Conservation (phyloP, 2,888 invertebrate species). For the Chaetogeoica ovagalla region DNA sequence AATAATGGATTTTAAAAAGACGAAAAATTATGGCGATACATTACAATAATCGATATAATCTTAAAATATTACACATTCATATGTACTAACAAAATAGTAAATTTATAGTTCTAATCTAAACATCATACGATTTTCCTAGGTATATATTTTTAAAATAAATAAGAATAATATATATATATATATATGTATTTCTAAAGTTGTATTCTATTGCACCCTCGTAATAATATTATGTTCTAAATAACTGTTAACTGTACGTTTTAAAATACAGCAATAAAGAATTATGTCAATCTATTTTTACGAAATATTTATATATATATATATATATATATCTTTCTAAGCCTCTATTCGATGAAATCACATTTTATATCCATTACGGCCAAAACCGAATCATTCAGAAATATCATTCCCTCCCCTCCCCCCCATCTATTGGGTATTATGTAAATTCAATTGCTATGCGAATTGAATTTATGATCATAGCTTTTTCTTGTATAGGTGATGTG, state of each 20-base stretch:
- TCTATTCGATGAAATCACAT: background rate
- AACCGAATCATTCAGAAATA: slow-evolving; percentile 33
- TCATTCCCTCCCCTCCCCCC: too few relatives aligned
- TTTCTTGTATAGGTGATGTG: slow-evolving; percentile 11
- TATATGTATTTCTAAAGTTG: background rate
- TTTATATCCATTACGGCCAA: slow-evolving; percentile 5
- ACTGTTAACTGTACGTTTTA: background rate
- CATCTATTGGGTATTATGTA: slow-evolving; percentile 38
- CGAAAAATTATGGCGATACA: too few relatives aligned
- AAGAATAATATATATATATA: too few relatives aligned
- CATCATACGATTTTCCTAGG: too few relatives aligned
- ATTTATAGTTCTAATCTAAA: too few relatives aligned
- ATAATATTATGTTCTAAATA: background rate
- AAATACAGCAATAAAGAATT: background rate
- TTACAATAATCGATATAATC: too few relatives aligned
- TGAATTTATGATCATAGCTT: slow-evolving; percentile 22
- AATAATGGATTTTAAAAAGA: too few relatives aligned
- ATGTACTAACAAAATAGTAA: too few relatives aligned
- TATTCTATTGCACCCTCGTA: background rate
- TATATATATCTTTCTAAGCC: background rate
- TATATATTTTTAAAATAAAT: too few relatives aligned
- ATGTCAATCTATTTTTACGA: background rate
- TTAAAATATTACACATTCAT: too few relatives aligned
- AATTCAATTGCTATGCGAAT: slow-evolving; percentile 30
- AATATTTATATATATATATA: slow-evolving; percentile 14